Percentiles rank a stretch among this genome's conserved stretches.
These are phyloP conservation scores for Scolopax mira DNA, from an alignment of 2,113 vertebrate genomes.

Conservation along the genomic window DNA sequence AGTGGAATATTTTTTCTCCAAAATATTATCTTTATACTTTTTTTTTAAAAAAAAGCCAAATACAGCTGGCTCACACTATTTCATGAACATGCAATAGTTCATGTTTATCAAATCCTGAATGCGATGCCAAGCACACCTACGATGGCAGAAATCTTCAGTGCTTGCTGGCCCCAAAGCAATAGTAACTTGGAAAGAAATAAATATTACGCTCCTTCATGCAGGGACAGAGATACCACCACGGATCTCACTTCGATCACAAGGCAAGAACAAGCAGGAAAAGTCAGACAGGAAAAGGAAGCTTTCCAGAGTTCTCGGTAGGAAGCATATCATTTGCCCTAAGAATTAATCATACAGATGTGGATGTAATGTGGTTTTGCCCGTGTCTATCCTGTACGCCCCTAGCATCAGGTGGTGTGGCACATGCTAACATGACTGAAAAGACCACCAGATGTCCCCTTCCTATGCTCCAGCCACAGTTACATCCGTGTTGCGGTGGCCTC, in stretches of 20 bases:
- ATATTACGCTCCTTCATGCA: background rate
- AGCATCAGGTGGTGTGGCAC: background rate
- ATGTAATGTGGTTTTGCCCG: background rate
- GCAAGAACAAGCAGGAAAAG: background rate
- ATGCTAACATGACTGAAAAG: background rate
- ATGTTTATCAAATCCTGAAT: background rate
- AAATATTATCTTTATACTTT: background rate
- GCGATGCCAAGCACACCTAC: accelerated
- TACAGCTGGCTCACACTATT: background rate
- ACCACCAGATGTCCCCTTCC: background rate
- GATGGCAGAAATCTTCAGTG: background rate
- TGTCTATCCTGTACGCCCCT: accelerated
- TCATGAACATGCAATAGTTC: background rate
- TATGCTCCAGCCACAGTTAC: accelerated
- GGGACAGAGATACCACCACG: background rate
- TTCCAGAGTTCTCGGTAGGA: background rate
- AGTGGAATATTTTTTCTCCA: background rate
- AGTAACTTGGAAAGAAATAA: background rate
- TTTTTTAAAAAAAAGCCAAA: background rate
- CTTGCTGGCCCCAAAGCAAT: background rate
- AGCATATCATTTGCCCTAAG: background rate
- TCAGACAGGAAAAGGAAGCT: background rate
- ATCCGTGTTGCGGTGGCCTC: background rate
- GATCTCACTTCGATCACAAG: background rate
- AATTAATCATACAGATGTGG: background rate